phyloP scores from a whole-genome alignment of 2,888 invertebrate species.

The Neocrepidodera transversa region DNA sequence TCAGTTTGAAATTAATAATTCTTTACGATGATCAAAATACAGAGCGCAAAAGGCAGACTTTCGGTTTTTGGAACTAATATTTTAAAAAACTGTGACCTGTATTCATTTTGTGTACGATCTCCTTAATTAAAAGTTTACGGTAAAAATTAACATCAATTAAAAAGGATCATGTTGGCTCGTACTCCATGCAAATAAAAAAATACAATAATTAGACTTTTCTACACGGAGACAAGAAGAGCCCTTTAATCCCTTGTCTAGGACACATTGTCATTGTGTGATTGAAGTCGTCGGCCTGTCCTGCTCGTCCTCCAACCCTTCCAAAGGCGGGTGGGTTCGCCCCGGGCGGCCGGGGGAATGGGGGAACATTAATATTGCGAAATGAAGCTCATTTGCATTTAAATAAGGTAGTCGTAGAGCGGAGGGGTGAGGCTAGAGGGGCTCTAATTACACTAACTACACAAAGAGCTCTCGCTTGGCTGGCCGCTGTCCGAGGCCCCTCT shows the following conservation, averaged over 20 bases:
- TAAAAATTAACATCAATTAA: too few relatives aligned
- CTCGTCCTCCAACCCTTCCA: constrained; percentile 47
- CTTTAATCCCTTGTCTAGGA: constrained; percentile 35
- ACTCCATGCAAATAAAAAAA: constrained; percentile 13
- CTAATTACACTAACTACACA: constrained; percentile 65
- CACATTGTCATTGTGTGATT: constrained; percentile 41
- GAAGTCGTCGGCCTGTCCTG: constrained; percentile 45
- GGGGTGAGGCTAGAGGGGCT: constrained; percentile 54
- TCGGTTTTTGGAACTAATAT: too few relatives aligned
- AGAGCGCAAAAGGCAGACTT: too few relatives aligned
- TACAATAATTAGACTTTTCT: constrained; percentile 34
- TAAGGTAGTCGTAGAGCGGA: constrained; percentile 66
- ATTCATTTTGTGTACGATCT: too few relatives aligned
- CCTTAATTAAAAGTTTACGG: too few relatives aligned
- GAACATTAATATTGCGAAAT: constrained; percentile 88
- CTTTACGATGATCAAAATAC: too few relatives aligned
- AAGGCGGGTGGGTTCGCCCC: constrained; percentile 37
- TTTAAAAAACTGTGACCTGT: too few relatives aligned
- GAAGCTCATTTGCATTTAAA: constrained; percentile 92
- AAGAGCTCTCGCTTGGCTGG: constrained; percentile 62
- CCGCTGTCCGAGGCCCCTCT: constrained; percentile 57
- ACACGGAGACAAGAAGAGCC: constrained; percentile 26
- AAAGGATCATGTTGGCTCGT: too few relatives aligned
- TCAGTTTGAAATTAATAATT: too few relatives aligned
- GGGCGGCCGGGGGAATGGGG: constrained; percentile 58